Base-by-base conservation (phyloP, 2,888 invertebrate genomes). In the Buathra laborator region DNA sequence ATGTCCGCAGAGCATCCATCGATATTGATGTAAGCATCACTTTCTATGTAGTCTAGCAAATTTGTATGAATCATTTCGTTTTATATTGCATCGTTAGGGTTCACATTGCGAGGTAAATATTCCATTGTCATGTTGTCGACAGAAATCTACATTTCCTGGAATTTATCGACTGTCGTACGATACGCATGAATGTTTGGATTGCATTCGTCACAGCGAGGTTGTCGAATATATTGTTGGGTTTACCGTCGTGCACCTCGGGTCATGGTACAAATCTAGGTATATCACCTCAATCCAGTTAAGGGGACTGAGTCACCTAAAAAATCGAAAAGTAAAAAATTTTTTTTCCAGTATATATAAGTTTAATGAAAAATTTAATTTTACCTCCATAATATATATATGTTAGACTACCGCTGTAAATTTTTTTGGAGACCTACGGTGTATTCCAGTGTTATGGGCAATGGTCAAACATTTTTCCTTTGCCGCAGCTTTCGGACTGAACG, bases 41-140 rank as follows among this genome's bases (percentile, higher is more conserved):
- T 89, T 71, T 80, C 75, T 72, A 87, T 86, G 89, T 88, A 81
- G 87, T 85, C 83, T 79, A 86, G 86, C 2, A 88, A 87, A 88
- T 88, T 89, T 90, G 90, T 88, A 87, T 85, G 85, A 87, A 83
- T 86, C 81, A 87, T 3, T 87, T 87, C 83, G 64, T 76, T 53
- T 53, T 9, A 76, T 80, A 46, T 67, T 53, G 51, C 66, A 71
- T 64, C 74, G 68, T 67, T 81, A 43, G 70, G 68, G 46, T 56
- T 46, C 62, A 86, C 85, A 83, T 87, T 80, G 80, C 83, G 32
- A 46, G 32, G 51, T 86, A 82, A 87, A 88, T 89, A 87, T 88
- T 87, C 74, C 72, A 85, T 79, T 67, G 62, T 82, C 64, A 64
- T 59, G 80, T 64, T 81, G 46, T 74, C 62, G 72, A 7, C 29